Percentiles rank a stretch among this genome's conserved stretches.
phyloP scores from a whole-genome alignment of 2,113 vertebrate species.

The Microtus pennsylvanicus region DNA sequence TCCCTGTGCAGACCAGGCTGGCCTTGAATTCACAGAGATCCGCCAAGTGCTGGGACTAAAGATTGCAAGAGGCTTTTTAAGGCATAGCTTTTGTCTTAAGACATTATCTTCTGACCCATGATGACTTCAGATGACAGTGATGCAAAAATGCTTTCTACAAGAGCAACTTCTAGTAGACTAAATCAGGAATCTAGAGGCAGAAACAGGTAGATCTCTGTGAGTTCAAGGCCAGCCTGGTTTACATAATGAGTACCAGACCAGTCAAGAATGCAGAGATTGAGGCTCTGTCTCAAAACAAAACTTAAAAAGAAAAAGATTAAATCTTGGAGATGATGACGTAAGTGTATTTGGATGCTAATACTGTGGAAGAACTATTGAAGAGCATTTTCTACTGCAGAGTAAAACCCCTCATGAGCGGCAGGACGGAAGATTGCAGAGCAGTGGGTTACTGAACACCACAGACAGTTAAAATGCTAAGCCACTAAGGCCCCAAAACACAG shows the following conservation, averaged over 20 bases:
- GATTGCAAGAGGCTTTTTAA: neutral
- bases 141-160: neutral
- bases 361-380: conserved; percentile 36
- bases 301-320: conserved; percentile 36
- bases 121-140: conserved; percentile 31
- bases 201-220: neutral
- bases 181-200: neutral
- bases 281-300: neutral
- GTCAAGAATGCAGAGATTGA: neutral
- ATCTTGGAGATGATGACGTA: conserved; percentile 36
- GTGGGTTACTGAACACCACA: conserved; percentile 12
- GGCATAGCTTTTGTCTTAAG: neutral
- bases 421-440: neutral
- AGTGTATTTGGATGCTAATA: neutral
- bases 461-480: conserved; percentile 19
- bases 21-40: no score
- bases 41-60: no score
- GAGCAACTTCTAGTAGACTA: neutral
- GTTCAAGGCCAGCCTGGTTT: neutral
- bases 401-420: conserved; percentile 15
- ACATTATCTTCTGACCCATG: conserved; percentile 23
- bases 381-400: conserved; percentile 1
- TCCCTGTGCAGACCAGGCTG: no score
- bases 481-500: neutral
- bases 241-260: neutral